Evolutionary conservation across 2,113 vertebrate species (phyloP), one percentile per base, ranked within the genome.

Genomic region (Campylomormyrus numenius): DNA sequence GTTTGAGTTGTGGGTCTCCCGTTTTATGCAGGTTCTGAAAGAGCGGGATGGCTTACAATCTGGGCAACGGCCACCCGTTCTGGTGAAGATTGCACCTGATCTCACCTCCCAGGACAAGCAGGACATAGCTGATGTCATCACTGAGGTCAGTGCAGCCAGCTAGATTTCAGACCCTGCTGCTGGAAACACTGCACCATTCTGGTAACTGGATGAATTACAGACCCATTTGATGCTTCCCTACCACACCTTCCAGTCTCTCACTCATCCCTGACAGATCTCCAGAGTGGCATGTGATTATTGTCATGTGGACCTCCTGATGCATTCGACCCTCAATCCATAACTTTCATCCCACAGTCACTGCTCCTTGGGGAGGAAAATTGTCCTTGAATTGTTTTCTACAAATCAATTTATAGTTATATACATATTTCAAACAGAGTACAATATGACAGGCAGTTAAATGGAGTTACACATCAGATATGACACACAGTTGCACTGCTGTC

Each of bases 61-160:
- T 0, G 45, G 90, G 5, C 94, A 0, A 27, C 97, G 93, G 89
- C 98, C 97, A 0, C 97, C 98, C 0, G 94, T 99, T 52, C 93
- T 99, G 92, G 96, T 99, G 91, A 99, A 99, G 95, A 99, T 99
- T 0, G 97, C 98, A 0, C 97, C 98, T 0, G 98, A 99, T 93
- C 97, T 99, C 91, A 96, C 94, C 0, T 4, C 90, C 0, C 96
- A 96, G 93, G 98, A 98, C 94, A 99, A 98, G 92, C 93, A 91
- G 93, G 98, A 99, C 91, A 97, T 99, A 0, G 98, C 98, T 46
- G 95, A 95, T 0, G 93, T 99, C 45, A 91, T 98, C 85, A 96
- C 93, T 0, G 96, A 99, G 98, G 98, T 99, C 87, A 87, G 94
- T 85, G 11, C 27, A 27, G 21, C 24, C 24, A 58, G 31, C 2